A percentile compares a stretch with the other conserved stretches of the same genome.
Evolutionary conservation across 1,140 invertebrate genomes (phyloP).

Genomic region (Brachionus angularis): DNA sequence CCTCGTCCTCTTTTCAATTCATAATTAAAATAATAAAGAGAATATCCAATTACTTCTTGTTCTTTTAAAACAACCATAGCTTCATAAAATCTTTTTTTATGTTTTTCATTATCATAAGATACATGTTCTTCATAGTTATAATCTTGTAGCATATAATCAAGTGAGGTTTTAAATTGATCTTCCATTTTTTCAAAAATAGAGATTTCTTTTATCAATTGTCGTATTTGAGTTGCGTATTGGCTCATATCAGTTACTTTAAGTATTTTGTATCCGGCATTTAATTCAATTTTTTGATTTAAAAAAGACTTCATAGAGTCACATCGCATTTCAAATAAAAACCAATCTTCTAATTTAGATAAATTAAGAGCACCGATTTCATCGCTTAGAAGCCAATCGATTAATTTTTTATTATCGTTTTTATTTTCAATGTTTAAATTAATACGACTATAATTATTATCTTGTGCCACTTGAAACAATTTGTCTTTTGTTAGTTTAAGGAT

Average conservation of each 20-base stretch:
- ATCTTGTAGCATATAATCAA: background rate
- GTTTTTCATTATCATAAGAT: too few species aligned
- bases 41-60: conserved; percentile 30
- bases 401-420: background rate
- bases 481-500: background rate
- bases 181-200: conserved; percentile 40
- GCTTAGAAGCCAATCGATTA: conserved; percentile 1
- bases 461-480: background rate
- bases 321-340: conserved; percentile 38
- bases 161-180: conserved; percentile 22
- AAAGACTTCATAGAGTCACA: conserved; percentile 7
- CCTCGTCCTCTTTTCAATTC: conserved; percentile 24
- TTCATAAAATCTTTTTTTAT: conserved; percentile 4
- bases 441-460: conserved; percentile 12
- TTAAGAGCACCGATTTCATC: conserved; percentile 18
- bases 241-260: conserved; percentile 20
- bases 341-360: conserved; percentile 29
- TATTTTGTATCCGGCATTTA: conserved; percentile 2
- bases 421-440: background rate
- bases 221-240: conserved; percentile 3
- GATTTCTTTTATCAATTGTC: conserved; percentile 18
- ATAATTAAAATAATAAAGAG: conserved; percentile 17
- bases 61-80: conserved; percentile 29
- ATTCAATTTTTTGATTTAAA: background rate
- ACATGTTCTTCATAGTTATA: conserved; percentile 1